These are phyloP conservation scores for Piscicola geometra DNA, from an alignment of 2,888 invertebrate genomes.

Conservation along the genomic window DNA sequence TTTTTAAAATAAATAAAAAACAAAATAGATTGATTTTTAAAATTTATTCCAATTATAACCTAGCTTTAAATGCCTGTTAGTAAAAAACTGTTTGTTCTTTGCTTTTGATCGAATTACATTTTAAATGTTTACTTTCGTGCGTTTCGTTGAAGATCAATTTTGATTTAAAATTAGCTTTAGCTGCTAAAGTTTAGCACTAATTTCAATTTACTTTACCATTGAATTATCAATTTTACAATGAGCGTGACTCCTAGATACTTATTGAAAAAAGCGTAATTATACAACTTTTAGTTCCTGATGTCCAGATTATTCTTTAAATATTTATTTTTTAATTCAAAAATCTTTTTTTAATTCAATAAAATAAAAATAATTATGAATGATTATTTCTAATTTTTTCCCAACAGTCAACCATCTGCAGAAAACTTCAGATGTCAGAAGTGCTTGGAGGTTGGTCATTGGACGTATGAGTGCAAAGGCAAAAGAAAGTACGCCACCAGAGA, in stretches of 20 bases:
- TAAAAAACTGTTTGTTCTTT: too few relatives aligned
- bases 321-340: not conserved
- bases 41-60: too few relatives aligned
- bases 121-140: too few relatives aligned
- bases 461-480: conserved; percentile 85
- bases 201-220: too few relatives aligned
- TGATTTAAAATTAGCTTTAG: too few relatives aligned
- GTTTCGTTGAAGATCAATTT: too few relatives aligned
- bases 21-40: too few relatives aligned
- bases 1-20: too few relatives aligned
- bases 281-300: not conserved
- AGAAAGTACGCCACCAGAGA: conserved; percentile 78
- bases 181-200: too few relatives aligned
- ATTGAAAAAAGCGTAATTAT: conserved; percentile 16
- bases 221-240: not conserved
- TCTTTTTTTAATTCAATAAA: not conserved
- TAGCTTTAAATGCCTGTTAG: too few relatives aligned
- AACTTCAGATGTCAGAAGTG: conserved; percentile 79
- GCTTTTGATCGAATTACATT: too few relatives aligned
- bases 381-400: conserved; percentile 6
- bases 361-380: not conserved
- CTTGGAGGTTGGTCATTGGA: conserved; percentile 86
- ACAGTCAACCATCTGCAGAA: conserved; percentile 41
- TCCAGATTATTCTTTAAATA: not conserved
- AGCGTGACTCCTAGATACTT: conserved; percentile 10